phyloP scores from a whole-genome alignment of 2,113 vertebrate genomes.

The Pogonocichla stellata region DNA sequence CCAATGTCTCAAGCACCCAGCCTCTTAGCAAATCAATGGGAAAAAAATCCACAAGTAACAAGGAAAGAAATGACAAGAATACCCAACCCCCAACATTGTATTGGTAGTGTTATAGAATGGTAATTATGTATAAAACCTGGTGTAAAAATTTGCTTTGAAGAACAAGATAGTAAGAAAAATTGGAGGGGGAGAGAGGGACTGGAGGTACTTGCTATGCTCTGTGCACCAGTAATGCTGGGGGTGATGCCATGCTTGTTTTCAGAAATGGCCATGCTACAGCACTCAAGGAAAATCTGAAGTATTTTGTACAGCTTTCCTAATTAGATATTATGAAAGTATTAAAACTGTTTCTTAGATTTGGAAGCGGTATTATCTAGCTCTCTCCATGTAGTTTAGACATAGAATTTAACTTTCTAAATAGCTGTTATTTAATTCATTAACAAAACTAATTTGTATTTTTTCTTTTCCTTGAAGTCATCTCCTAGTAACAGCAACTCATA shows the following conservation, averaged over 20 bases:
- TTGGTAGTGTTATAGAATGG: not conserved
- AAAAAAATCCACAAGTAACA: too few species aligned
- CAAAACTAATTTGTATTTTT: not conserved
- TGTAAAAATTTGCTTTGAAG: not conserved
- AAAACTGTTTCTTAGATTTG: not conserved
- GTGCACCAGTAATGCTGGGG: not conserved
- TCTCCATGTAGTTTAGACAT: not conserved
- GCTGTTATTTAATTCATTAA: not conserved
- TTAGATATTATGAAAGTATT: not conserved
- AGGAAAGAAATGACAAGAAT: too few species aligned
- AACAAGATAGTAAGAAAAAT: not conserved
- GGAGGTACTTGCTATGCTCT: not conserved
- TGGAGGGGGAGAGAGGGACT: not conserved
- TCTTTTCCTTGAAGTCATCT: conserved; percentile 81
- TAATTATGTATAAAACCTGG: not conserved
- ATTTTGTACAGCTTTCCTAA: not conserved
- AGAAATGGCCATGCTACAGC: not conserved
- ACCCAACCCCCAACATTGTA: too few species aligned
- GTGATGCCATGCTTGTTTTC: not conserved
- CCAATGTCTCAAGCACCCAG: too few species aligned
- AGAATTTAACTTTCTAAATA: not conserved
- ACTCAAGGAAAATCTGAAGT: not conserved
- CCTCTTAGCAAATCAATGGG: too few species aligned
- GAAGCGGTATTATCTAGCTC: not conserved
- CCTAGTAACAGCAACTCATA: conserved; percentile 95